phyloP scores from a whole-genome alignment of 2,113 vertebrate genomes.

The Phylloscopus trochilus region DNA sequence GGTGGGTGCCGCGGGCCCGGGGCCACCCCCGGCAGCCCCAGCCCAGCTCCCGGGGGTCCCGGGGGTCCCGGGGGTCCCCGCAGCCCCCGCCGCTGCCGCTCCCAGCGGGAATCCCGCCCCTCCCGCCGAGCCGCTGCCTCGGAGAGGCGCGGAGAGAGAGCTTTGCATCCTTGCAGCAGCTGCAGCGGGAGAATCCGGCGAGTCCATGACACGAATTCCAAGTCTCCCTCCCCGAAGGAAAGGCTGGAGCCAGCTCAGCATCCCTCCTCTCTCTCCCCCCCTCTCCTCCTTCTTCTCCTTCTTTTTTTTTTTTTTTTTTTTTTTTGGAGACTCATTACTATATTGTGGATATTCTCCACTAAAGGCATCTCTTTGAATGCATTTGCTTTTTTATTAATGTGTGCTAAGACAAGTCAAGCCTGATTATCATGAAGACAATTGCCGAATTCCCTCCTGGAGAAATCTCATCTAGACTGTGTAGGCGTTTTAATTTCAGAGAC shows the following conservation, averaged over 20 bases:
- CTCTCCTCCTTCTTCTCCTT: no score
- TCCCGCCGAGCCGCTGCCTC: no score
- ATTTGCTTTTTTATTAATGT: constrained; percentile 78
- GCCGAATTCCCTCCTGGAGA: constrained; percentile 76
- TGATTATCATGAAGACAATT: constrained; percentile 81
- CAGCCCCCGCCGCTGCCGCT: background rate
- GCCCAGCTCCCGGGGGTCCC: background rate
- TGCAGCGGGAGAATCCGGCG: background rate
- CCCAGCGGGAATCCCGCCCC: accelerated
- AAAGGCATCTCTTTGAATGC: constrained; percentile 76
- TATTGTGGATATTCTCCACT: constrained; percentile 74
- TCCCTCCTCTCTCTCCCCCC: background rate
- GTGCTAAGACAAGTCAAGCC: constrained; percentile 77
- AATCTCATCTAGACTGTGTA: constrained; percentile 74
- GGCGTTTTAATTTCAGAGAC: constrained; percentile 80
- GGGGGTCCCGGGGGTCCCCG: background rate
- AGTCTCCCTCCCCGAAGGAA: background rate
- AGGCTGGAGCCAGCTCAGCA: constrained; percentile 57
- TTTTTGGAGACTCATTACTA: constrained; percentile 72
- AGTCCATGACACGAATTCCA: constrained; percentile 46
- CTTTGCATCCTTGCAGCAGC: background rate
- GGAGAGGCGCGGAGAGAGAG: no score
- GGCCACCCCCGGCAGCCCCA: background rate
- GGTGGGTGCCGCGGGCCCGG: no score
- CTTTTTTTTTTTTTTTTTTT: background rate